Base-by-base conservation (phyloP, 2,797 vertebrate species). In the Anguilla marmorata region DNA sequence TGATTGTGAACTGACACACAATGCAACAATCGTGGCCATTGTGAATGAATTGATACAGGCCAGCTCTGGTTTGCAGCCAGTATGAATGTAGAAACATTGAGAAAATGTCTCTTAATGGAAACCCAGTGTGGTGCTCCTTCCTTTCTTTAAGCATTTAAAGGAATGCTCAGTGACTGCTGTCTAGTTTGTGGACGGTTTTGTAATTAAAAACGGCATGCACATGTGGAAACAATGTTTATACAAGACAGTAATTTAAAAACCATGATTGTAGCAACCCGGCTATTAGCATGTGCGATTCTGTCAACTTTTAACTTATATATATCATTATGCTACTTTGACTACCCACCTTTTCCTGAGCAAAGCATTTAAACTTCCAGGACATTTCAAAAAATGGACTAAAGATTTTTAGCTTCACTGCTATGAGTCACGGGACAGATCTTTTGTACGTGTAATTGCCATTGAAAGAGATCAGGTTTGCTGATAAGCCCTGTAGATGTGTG, bases 171-270 rank as follows among this genome's bases (percentile, higher is more conserved):
- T 87, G 89, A 91, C 89, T 88, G 90, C 90, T 76, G 88, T 69
- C 89, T 88, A 85, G 45, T 82, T 91, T 92, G 90, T 89, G 91
- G 91, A 88, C 90, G 91, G 92, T 92, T 85, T 2, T 82, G 86
- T 82, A 88, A 90, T 87, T 90, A 87, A 72, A 85, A 41, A 66
- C 90, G 92, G 91, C 90, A 91, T 74, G 86, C 66, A 89, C 89
- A 60, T 50, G 89, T 94, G 94, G 93, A 95, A 94, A 94, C 90
- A 91, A 90, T n/a, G 86, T 91, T 91, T 37, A 87, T 84, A 91
- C 91, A 91, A 89, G 88, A 89, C 89, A 86, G 87, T 89, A 91
- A 91, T 92, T 89, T 89, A 74, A 88, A 82, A 92, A 93, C 93
- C 94, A 89, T 90, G 52, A 82, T 72, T 33, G 86, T 85, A 94